phyloP scores from a whole-genome alignment of 2,888 invertebrate species.

The Lottia gigantea region DNA sequence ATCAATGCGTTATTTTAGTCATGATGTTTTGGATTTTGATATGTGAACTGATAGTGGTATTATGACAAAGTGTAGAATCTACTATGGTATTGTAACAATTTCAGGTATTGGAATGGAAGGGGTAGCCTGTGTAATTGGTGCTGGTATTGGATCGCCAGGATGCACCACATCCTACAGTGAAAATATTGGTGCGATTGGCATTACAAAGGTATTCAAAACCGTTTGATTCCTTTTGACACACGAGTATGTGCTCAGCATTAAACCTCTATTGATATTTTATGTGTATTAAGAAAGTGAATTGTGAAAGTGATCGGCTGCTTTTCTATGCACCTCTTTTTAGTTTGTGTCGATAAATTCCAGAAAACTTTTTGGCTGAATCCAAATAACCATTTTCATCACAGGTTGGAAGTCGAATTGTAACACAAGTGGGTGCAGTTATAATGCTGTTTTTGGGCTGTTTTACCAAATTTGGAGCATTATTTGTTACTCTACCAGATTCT shows the following conservation, averaged over 20 bases:
- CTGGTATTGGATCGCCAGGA: constrained; percentile 86
- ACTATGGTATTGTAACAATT: neutral
- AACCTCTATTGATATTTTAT: no score
- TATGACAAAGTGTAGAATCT: no score
- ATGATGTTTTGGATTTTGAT: no score
- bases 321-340: no score
- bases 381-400: constrained; percentile 26
- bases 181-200: constrained; percentile 89
- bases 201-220: constrained; percentile 82
- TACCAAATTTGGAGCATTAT: constrained; percentile 70
- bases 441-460: constrained; percentile 69
- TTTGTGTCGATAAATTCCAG: no score
- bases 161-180: constrained; percentile 91
- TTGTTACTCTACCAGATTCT: constrained; percentile 71
- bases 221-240: no score
- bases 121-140: constrained; percentile 84
- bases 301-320: no score
- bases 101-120: constrained; percentile 77
- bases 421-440: constrained; percentile 67
- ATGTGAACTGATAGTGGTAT: no score
- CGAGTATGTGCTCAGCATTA: no score
- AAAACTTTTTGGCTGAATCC: no score
- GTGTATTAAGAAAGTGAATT: no score
- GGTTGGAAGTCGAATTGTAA: constrained; percentile 69
- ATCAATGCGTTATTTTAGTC: no score